Percentiles rank a stretch among this genome's conserved stretches.
Conservation (phyloP, 2,888 invertebrate genomes). For the Leucophenga montana region DNA sequence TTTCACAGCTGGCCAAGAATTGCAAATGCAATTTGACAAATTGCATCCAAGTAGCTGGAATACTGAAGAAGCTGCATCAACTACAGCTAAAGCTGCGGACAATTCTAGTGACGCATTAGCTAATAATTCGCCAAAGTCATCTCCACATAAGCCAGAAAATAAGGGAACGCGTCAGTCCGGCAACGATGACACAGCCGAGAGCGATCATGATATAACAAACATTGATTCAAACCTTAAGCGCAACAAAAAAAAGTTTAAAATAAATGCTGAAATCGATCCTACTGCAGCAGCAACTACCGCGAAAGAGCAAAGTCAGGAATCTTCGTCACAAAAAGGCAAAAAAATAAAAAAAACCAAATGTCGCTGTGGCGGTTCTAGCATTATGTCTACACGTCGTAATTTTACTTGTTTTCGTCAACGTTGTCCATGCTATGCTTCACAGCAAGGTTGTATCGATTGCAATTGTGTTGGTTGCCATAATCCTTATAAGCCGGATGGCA, state of each 20-base stretch:
- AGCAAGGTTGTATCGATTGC: conserved; percentile 91
- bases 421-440: conserved; percentile 94
- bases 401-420: conserved; percentile 94
- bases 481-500: conserved; percentile 87
- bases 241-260: background rate
- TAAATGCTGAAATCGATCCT: conserved; percentile 45
- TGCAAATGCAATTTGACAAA: too few species aligned
- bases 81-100: background rate
- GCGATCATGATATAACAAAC: background rate
- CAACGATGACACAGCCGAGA: background rate
- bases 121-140: background rate
- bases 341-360: conserved; percentile 78
- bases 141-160: background rate
- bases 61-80: too few species aligned
- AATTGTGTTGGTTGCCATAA: conserved; percentile 94
- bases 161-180: background rate
- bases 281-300: conserved; percentile 55
- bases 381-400: conserved; percentile 88
- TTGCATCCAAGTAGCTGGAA: too few species aligned
- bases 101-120: background rate
- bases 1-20: too few species aligned
- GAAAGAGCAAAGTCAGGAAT: conserved; percentile 37
- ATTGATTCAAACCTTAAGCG: background rate
- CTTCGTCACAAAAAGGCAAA: conserved; percentile 31
- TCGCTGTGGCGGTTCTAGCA: conserved; percentile 79